A percentile compares a stretch with the other conserved stretches of the same genome.
Evolutionary conservation across 2,888 invertebrate species (phyloP).

Genomic region (Cheilosia urbana): DNA sequence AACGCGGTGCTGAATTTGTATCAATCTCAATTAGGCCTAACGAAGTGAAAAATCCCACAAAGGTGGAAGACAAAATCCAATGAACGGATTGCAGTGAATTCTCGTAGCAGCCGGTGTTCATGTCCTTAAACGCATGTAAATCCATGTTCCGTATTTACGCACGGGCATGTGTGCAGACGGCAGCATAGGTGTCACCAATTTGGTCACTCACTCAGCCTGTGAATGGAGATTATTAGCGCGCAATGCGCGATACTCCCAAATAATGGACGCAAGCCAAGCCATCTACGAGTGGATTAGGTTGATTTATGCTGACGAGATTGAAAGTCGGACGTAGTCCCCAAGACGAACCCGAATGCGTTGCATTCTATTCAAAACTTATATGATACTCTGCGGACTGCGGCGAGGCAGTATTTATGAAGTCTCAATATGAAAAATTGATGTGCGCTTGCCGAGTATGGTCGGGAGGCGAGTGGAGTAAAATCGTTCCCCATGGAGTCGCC

Average conservation of each 20-base stretch:
- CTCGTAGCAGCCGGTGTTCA: slow-evolving; percentile 40
- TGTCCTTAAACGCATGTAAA: slow-evolving; percentile 73
- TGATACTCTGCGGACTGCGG: not conserved
- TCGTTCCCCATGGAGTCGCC: slow-evolving; percentile 63
- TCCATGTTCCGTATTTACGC: slow-evolving; percentile 64
- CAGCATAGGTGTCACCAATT: slow-evolving; percentile 71
- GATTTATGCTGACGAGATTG: slow-evolving; percentile 23
- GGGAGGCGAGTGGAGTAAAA: slow-evolving; percentile 29
- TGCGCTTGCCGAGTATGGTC: slow-evolving; percentile 56
- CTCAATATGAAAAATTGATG: slow-evolving; percentile 72
- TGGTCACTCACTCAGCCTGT: slow-evolving; percentile 72
- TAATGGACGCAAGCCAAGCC: slow-evolving; percentile 42
- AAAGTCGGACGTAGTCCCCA: slow-evolving; percentile 25
- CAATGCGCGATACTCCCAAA: slow-evolving; percentile 67
- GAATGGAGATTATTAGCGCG: slow-evolving; percentile 75
- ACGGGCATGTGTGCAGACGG: slow-evolving; percentile 50
- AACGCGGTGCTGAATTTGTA: slow-evolving; percentile 60
- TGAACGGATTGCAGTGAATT: slow-evolving; percentile 19
- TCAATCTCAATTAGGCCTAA: slow-evolving; percentile 75
- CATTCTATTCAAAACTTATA: slow-evolving; percentile 57
- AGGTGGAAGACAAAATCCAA: slow-evolving; percentile 2
- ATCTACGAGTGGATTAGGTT: slow-evolving; percentile 40
- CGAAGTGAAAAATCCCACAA: slow-evolving; percentile 69
- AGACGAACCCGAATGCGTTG: slow-evolving; percentile 17
- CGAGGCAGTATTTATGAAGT: slow-evolving; percentile 61